Base-by-base conservation (phyloP, 2,797 vertebrate genomes). In the Atherinosoma microstoma region DNA sequence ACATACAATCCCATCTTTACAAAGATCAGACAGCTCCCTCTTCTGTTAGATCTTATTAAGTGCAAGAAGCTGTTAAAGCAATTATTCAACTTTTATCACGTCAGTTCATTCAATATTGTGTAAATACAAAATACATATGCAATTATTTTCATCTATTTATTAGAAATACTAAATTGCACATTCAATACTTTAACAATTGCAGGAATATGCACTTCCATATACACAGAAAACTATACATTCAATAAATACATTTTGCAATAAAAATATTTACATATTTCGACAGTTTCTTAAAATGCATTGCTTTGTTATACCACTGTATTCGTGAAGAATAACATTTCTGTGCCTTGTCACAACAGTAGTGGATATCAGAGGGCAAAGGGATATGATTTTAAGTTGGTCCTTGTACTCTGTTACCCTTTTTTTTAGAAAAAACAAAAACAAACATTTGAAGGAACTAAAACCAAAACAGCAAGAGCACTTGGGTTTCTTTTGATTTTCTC, bases 381-480 rank as follows among this genome's bases (percentile, higher is more conserved):
- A 76, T 69, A 62, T 38, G 27, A 60, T 58, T 56, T 49, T 15
- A 64, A 53, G 47, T 62, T 20, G 58, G 7, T 71, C 20, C 32
- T 69, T 8, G 30, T 60, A 34, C 11, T 51, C 12, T 80, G 73
- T 56, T 66, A 49, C 8, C 20, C 18, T 49, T 6, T 1, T 20
- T 49, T 22, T n/a, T 9, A 10, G 1, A 2, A 32, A 32, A 42
- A 73, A 57, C 3, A 67, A 75, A 85, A 79, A 75, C 70, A 84
- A 60, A 81, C 12, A 73, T 75, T 61, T 58, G 29, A 78, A 53
- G 40, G 30, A 59, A 66, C 78, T 49, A 45, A 29, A 77, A 78
- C 76, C 68, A 73, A 38, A 70, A 58, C 32, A 71, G 36, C 78
- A 93, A 94, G 88, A 88, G 90, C 90, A 93, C 90, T 91, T 93